Evolutionary conservation across 1,140 invertebrate genomes (phyloP).

Genomic region (Anastrepha ludens): DNA sequence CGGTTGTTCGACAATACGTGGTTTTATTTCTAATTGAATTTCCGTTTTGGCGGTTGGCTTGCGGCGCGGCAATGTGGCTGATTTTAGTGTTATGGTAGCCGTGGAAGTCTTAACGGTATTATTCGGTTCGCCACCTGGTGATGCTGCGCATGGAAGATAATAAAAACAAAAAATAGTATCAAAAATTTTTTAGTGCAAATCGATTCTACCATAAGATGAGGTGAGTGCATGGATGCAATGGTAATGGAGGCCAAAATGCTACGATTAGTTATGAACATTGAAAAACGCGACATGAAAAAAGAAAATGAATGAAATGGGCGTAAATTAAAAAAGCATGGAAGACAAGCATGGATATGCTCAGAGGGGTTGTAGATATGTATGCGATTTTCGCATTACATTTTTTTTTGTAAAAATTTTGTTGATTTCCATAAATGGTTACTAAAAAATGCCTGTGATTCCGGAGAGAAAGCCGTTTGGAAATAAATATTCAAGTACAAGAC

Average conservation of each 20-base stretch:
- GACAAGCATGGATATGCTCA: background rate
- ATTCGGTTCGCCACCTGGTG: slow-evolving; percentile 64
- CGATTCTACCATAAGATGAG: no score
- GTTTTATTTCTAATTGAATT: slow-evolving; percentile 77
- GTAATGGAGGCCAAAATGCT: background rate
- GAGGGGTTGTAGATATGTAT: background rate
- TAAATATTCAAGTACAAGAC: no score
- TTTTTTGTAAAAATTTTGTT: no score
- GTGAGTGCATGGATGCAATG: background rate
- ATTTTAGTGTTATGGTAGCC: slow-evolving; percentile 81
- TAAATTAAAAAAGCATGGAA: background rate
- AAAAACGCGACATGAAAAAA: slow-evolving; percentile 27
- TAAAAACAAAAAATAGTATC: background rate
- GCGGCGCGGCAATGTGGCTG: slow-evolving; percentile 80
- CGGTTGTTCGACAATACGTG: slow-evolving; percentile 66
- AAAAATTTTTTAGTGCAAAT: no score
- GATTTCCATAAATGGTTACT: no score
- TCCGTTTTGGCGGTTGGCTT: slow-evolving; percentile 80
- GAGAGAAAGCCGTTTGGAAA: no score
- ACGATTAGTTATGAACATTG: slow-evolving; percentile 45
- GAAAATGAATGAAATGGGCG: slow-evolving; percentile 22
- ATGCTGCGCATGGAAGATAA: slow-evolving; percentile 59
- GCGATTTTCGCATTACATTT: no score
- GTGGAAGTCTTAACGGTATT: slow-evolving; percentile 76
- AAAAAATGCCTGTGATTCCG: no score